Percentiles rank a stretch among this genome's conserved stretches.
These are phyloP conservation scores for Carpatolechia fugitivella DNA, from an alignment of 2,888 invertebrate species.

Conservation along the genomic window DNA sequence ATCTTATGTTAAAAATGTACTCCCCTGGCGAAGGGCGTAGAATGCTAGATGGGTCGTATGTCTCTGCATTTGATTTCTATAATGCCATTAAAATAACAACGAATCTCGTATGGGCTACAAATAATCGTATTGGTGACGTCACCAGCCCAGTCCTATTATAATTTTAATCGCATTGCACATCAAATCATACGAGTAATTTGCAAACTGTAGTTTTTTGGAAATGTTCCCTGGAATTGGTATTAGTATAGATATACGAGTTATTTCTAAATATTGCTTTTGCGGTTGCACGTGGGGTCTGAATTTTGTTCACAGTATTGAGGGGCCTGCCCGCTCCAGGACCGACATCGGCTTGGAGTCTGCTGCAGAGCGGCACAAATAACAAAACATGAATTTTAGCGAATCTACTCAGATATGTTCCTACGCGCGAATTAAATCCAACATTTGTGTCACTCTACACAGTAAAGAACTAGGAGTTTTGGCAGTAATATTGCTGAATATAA, in stretches of 20 bases:
- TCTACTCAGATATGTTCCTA: background rate
- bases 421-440: background rate
- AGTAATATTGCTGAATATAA: background rate
- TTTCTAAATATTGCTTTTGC: background rate
- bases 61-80: no score
- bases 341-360: slow-evolving; percentile 11
- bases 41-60: no score
- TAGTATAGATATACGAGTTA: background rate
- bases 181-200: no score
- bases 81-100: no score
- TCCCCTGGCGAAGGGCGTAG: no score
- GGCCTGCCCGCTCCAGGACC: slow-evolving; percentile 19
- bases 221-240: no score
- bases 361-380: background rate
- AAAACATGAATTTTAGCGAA: background rate
- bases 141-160: no score
- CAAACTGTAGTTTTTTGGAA: no score
- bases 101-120: no score
- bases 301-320: slow-evolving; percentile 17
- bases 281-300: slow-evolving; percentile 16
- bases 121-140: no score
- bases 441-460: background rate
- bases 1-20: no score
- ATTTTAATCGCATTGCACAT: no score
- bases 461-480: background rate